Evolutionary conservation across 1,140 invertebrate genomes (phyloP), one percentile per base, ranked within the genome.

Genomic region (Cardiocondyla obscurior): DNA sequence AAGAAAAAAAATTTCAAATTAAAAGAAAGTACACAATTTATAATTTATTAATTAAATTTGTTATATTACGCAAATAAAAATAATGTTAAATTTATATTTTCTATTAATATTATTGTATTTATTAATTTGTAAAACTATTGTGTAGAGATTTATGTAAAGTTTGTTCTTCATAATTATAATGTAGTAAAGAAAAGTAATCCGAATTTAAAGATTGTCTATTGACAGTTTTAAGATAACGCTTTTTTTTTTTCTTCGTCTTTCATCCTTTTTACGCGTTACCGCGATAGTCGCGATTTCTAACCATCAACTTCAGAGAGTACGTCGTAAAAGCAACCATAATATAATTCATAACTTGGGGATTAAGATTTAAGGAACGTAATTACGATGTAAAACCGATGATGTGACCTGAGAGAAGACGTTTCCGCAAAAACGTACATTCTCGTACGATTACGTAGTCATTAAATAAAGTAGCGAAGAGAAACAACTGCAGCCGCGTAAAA

Each of bases 341-440:
- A 57, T 60, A 60, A 60, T 60, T 60, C 30, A 60, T 60, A 53
- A 39, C 33, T 16, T 36, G 22, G 4, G 53, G 16, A 72, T 72
- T 57, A 72, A 72, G 51, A 57, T 57, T 72, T 57, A 57, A 72
- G 33, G 8, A 36, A 72, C 19, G 51, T 55, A 55, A 28, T 57
- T 72, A 72, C 51, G 8, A 57, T 57, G 51, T 39, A 57, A 55
- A 25, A 14, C 16, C 19, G 14, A 36, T 55, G 49, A 25, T 22
- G 70, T n/a, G 16, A 19, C 25, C 12, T 19, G n/a, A 60, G n/a
- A 44, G 16, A 36, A 36, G 8, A 58, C n/a, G 22, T 5, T 58
- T 58, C 42, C 12, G 16, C 36, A 36, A 39, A 39, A 73, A n/a
- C 16, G 16, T 33, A 74, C n/a, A n/a, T 46, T 2, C 12, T 33